Evolutionary conservation across 2,797 vertebrate species (phyloP).

Genomic region (Pangasius sanitwongsei): DNA sequence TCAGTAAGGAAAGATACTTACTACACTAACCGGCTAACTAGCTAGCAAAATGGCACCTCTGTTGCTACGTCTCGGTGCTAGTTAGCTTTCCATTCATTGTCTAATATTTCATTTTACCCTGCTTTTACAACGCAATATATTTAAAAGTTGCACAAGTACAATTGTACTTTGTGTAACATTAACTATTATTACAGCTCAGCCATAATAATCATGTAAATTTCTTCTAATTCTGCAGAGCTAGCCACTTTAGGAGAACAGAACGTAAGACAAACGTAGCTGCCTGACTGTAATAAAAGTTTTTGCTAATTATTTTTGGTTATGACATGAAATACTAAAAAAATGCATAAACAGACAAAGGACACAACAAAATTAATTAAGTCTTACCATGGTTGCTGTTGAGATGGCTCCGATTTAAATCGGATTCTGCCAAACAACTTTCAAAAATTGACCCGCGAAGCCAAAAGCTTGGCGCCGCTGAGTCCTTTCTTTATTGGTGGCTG

Average conservation of each 20-base stretch:
- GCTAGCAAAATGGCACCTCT: background rate
- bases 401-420: constrained; percentile 76
- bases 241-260: background rate
- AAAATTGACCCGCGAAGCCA: constrained; percentile 72
- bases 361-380: background rate
- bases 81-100: constrained; percentile 9
- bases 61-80: background rate
- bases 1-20: background rate
- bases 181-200: too few relatives aligned
- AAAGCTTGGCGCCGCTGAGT: constrained; percentile 56
- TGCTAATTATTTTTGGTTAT: background rate
- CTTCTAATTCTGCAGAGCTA: background rate
- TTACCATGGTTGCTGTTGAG: constrained; percentile 78
- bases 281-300: background rate
- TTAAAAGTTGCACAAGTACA: background rate
- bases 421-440: constrained; percentile 70
- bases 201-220: background rate
- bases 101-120: too few relatives aligned
- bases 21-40: background rate
- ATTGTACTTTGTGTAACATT: background rate
- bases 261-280: constrained; percentile 17
- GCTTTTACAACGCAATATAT: background rate
- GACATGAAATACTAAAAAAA: background rate
- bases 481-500: constrained; percentile 55
- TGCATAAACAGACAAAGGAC: rapidly evolving